phyloP scores from a whole-genome alignment of 1,140 invertebrate species.

The Nilaparvata lugens region DNA sequence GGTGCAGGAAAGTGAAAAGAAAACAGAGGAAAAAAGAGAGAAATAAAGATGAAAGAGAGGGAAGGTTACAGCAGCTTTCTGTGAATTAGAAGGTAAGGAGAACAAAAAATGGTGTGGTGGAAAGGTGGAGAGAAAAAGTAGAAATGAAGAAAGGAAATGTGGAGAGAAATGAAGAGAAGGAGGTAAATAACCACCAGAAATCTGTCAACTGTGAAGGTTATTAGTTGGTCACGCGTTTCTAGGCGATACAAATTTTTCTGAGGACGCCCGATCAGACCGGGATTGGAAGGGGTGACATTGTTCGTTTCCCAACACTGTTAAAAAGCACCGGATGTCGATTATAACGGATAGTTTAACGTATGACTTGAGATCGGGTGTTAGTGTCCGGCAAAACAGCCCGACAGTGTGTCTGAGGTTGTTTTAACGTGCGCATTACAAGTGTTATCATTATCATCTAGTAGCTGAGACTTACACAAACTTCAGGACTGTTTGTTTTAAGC shows the following conservation, averaged over 20 bases:
- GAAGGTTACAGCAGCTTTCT: constrained; percentile 4
- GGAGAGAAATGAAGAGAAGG: not conserved
- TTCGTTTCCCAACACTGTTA: not conserved
- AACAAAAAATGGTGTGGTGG: constrained; percentile 5
- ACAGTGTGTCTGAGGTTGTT: no score
- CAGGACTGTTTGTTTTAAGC: no score
- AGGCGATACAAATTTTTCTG: no score
- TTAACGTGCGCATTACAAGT: no score
- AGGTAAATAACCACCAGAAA: not conserved
- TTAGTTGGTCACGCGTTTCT: no score
- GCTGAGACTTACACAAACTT: no score
- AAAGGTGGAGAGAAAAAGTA: constrained; percentile 9
- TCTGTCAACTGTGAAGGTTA: no score
- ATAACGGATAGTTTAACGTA: not conserved
- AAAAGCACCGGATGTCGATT: not conserved
- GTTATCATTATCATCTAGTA: no score
- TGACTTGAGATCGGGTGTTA: no score
- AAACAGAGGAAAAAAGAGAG: constrained; percentile 9
- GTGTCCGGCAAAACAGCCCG: no score
- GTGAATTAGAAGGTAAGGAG: constrained; percentile 2
- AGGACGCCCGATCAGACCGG: no score
- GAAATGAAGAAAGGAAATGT: not conserved
- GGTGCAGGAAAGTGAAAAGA: constrained; percentile 6
- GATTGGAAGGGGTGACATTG: constrained; percentile 19
- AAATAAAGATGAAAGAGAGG: constrained; percentile 7